Evolutionary conservation across 2,113 vertebrate species (phyloP).

Genomic region (Poeciliopsis prolifica): DNA sequence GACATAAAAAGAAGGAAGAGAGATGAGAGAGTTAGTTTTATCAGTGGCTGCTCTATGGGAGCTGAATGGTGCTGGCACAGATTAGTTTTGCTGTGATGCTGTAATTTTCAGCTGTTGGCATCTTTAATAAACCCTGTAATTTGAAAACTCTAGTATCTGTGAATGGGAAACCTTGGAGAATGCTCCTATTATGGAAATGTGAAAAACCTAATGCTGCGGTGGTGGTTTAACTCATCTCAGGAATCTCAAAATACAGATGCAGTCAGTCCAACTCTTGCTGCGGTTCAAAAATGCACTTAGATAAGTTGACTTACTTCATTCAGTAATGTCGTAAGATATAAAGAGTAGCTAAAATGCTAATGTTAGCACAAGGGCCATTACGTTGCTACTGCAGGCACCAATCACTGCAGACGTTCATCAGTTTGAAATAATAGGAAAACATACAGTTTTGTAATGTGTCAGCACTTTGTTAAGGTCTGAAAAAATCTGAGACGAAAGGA

Average conservation of each 20-base stretch:
- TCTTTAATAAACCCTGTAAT: neutral
- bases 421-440: neutral
- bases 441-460: neutral
- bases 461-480: neutral
- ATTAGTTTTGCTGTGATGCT: constrained; percentile 17
- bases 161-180: neutral
- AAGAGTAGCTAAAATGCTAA: no score
- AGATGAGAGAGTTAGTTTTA: constrained; percentile 33
- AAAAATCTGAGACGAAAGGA: neutral
- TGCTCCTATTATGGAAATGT: neutral
- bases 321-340: no score
- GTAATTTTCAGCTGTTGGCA: neutral
- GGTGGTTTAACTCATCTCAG: no score
- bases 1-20: constrained; percentile 38
- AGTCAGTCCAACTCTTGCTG: no score
- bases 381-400: no score
- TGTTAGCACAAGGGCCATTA: no score
- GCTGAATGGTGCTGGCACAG: constrained; percentile 8
- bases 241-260: no score
- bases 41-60: constrained; percentile 13
- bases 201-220: no score
- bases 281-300: no score
- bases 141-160: neutral
- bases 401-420: no score
- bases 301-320: no score